Evolutionary conservation across 1,140 invertebrate species (phyloP).

Genomic region (Ips typographus): DNA sequence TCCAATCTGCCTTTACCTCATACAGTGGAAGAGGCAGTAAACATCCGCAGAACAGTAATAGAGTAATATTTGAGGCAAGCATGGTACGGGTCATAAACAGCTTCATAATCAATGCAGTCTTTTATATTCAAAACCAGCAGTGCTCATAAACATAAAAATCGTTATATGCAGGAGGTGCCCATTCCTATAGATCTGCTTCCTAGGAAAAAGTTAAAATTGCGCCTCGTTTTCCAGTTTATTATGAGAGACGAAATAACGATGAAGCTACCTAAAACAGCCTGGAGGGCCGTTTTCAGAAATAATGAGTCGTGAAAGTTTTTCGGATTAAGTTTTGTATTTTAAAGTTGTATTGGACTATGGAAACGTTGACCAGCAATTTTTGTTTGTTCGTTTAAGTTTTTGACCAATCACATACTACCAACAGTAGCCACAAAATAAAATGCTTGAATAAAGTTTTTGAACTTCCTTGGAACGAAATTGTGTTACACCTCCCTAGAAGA

Average conservation of each 20-base stretch:
- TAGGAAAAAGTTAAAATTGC: conserved; percentile 10
- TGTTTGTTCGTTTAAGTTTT: too few species aligned
- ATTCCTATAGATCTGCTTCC: conserved; percentile 10
- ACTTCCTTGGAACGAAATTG: too few species aligned
- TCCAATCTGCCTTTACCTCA: conserved; percentile 66
- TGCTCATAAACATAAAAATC: conserved; percentile 11
- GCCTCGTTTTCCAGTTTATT: conserved; percentile 7
- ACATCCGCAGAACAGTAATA: conserved; percentile 51
- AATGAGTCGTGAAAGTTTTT: too few species aligned
- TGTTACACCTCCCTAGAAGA: too few species aligned
- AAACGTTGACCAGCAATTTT: too few species aligned
- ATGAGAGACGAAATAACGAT: conserved; percentile 10
- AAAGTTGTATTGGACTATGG: too few species aligned
- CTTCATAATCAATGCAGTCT: conserved; percentile 7
- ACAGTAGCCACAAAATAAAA: too few species aligned
- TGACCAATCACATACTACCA: too few species aligned
- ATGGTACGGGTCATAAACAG: neutral
- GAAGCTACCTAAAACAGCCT: neutral
- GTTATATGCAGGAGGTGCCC: conserved; percentile 5
- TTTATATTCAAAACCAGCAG: conserved; percentile 13
- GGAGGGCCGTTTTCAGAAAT: too few species aligned
- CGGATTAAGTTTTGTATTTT: too few species aligned
- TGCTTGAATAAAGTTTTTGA: too few species aligned
- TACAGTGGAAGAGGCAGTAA: conserved; percentile 67
- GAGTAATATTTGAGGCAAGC: neutral